Percentiles rank a stretch among this genome's conserved stretches.
These are phyloP conservation scores for Phylloscopus whistleri DNA, from an alignment of 2,113 vertebrate species.

Conservation along the genomic window DNA sequence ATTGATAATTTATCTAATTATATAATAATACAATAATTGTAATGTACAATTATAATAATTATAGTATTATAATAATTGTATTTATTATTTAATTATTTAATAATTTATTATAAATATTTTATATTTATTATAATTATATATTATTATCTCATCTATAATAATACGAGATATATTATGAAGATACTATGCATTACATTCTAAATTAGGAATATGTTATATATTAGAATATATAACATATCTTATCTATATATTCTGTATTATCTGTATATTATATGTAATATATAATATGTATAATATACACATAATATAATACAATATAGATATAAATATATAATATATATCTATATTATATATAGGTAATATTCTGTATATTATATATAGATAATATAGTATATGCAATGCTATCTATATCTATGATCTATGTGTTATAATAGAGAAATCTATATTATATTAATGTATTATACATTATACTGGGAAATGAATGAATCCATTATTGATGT, in stretches of 20 bases:
- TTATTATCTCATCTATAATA: background rate
- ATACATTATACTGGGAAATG: background rate
- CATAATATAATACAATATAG: no score
- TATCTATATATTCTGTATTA: no score
- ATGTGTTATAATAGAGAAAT: background rate
- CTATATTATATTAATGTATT: background rate
- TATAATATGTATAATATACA: no score
- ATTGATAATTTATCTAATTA: background rate
- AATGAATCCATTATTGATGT: accelerated
- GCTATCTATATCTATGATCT: background rate
- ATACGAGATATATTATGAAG: background rate
- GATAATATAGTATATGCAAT: background rate
- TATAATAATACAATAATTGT: background rate
- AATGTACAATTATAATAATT: no score
- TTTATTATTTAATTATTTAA: background rate
- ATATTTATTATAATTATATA: no score
- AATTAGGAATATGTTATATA: background rate
- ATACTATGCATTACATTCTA: background rate
- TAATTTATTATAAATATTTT: no score
- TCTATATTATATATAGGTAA: no score
- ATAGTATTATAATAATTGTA: no score
- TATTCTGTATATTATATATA: no score
- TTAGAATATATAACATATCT: background rate
- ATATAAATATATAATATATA: no score
- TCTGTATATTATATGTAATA: no score